Evolutionary conservation across 2,797 vertebrate genomes (phyloP).

Genomic region (Labeo calbasu): DNA sequence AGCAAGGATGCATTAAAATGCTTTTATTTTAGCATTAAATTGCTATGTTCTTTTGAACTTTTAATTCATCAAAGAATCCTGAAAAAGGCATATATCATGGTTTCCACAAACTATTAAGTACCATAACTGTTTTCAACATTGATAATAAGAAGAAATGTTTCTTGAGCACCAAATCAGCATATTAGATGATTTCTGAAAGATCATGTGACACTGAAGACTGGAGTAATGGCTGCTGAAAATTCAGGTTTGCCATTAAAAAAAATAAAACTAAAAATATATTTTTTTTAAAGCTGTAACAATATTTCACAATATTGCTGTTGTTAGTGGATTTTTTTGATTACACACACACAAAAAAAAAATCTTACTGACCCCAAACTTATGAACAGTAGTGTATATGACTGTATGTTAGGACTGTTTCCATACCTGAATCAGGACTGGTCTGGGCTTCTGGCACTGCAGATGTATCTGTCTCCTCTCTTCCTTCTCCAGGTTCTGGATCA

Average conservation of each 20-base stretch:
- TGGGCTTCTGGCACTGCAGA: conserved; percentile 68
- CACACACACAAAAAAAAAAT: neutral
- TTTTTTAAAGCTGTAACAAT: neutral
- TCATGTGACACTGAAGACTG: neutral
- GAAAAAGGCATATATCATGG: neutral
- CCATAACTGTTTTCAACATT: neutral
- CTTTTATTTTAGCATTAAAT: too few relatives aligned
- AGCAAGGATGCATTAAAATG: neutral
- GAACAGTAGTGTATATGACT: neutral
- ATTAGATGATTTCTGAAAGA: neutral
- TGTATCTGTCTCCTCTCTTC: conserved; percentile 65
- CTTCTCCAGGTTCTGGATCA: conserved; percentile 71
- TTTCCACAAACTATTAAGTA: neutral
- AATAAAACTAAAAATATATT: neutral
- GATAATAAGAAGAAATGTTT: neutral
- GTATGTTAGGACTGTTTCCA: conserved; percentile 23
- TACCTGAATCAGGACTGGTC: conserved; percentile 69
- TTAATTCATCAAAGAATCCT: neutral
- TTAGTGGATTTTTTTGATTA: neutral
- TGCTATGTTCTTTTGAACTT: neutral
- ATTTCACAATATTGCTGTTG: neutral
- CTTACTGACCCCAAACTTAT: neutral
- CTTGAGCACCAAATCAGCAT: neutral
- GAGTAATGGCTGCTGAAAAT: neutral
- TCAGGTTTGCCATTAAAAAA: neutral